Base-by-base conservation (phyloP, 2,113 vertebrate genomes). In the Calyptommatus sinebrachiatus region DNA sequence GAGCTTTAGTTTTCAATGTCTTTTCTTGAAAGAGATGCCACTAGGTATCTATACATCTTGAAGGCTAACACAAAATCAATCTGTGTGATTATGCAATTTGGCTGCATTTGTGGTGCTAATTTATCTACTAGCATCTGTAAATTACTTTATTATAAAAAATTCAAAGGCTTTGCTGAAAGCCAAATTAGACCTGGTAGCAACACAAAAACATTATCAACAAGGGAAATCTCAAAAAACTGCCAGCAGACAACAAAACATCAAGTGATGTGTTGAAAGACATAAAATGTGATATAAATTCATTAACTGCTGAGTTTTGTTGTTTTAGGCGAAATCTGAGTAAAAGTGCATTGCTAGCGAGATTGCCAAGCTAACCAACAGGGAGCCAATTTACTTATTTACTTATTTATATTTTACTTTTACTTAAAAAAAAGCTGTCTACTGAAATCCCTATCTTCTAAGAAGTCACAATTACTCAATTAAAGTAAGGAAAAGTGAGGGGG, bases 91-190 rank as follows among this genome's bases (percentile, higher is more conserved):
- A 93, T 92, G 80, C 87, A 93, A 94, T 94, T 94, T 93, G 93
- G 88, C 90, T 92, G 86, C 89, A 92, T 94, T 91, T 94, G 90
- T 90, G 77, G 90, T 89, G 72, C 80, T 95, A 95, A 95, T 94
- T 95, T 94, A 93, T 94, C 91, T 91, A 91, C 85, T 84, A 85
- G 83, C 88, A 92, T 94, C 87, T 91, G 87, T 93, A 94, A 95
- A 94, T 94, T 90, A 89, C 90, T 94, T 93, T 94, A 94, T 94
- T 91, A 94, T 94, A 89, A 95, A 95, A 95, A 93, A 94, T 93
- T 94, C 90, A 95, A 92, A 91, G 88, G 72, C 82, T 91, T 88
- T 87, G 71, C 87, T 90, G 85, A 92, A 93, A 94, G 85, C 85
- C 78, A 93, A 93, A 93, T 94, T 92, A 90, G 74, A 73, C 70